phyloP scores from a whole-genome alignment of 2,888 invertebrate genomes.

The Amblyjoppa proteus region DNA sequence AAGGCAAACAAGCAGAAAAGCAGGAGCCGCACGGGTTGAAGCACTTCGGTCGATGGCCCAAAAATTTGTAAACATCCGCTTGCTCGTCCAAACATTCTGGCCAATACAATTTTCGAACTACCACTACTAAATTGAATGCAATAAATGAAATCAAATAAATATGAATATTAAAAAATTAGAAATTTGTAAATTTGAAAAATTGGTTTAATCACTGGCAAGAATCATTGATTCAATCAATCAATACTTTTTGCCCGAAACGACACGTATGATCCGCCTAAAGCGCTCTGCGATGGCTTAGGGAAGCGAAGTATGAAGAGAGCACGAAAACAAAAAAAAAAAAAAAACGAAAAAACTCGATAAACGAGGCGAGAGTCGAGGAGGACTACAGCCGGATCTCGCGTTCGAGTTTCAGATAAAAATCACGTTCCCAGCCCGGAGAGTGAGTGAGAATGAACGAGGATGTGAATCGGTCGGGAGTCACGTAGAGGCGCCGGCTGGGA shows the following conservation, averaged over 20 bases:
- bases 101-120: too few relatives aligned
- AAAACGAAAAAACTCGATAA: slow-evolving; percentile 31
- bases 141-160: too few relatives aligned
- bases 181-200: too few relatives aligned
- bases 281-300: background rate
- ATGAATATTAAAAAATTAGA: too few relatives aligned
- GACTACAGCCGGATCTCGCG: slow-evolving; percentile 29
- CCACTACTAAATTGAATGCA: too few relatives aligned
- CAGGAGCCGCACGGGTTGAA: too few relatives aligned
- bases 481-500: slow-evolving; percentile 39
- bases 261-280: background rate
- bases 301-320: background rate
- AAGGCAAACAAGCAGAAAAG: too few relatives aligned
- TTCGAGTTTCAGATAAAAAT: slow-evolving; percentile 58
- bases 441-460: slow-evolving; percentile 28
- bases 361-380: slow-evolving; percentile 37
- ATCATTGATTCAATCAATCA: background rate
- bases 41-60: too few relatives aligned
- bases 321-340: background rate
- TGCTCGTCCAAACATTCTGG: too few relatives aligned
- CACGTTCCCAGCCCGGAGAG: slow-evolving; percentile 58
- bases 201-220: background rate
- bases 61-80: too few relatives aligned
- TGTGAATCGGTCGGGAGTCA: slow-evolving; percentile 31
- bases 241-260: background rate